Conservation (phyloP, 2,888 invertebrate species). For the Lingula anatina region DNA sequence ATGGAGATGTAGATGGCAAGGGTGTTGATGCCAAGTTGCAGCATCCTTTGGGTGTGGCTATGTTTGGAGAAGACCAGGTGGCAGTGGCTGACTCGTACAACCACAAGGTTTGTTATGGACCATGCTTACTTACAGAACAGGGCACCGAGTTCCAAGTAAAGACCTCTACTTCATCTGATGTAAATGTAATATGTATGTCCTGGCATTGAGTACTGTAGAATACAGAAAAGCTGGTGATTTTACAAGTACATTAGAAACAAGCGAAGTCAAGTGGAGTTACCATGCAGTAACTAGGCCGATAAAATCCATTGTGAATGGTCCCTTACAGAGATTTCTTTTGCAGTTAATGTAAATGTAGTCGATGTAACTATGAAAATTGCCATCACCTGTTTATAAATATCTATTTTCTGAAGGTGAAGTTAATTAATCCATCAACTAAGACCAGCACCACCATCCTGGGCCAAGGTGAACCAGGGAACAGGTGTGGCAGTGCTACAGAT, state of each 20-base stretch:
- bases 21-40: slow-evolving; percentile 72
- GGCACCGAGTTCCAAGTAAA: background rate
- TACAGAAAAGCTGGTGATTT: too few relatives aligned
- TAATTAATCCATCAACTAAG: slow-evolving; percentile 62
- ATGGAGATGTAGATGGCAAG: slow-evolving; percentile 78
- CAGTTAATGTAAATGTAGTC: too few relatives aligned
- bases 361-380: too few relatives aligned
- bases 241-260: too few relatives aligned
- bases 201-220: too few relatives aligned
- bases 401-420: slow-evolving; percentile 53
- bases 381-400: too few relatives aligned
- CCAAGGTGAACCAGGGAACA: slow-evolving; percentile 34
- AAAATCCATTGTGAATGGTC: too few relatives aligned
- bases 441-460: slow-evolving; percentile 62
- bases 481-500: slow-evolving; percentile 8
- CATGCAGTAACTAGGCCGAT: too few relatives aligned
- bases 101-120: slow-evolving; percentile 65
- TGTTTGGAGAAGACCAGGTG: slow-evolving; percentile 57
- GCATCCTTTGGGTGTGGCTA: slow-evolving; percentile 78
- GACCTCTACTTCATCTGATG: background rate
- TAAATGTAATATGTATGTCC: too few relatives aligned
- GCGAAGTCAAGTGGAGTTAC: too few relatives aligned
- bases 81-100: slow-evolving; percentile 84
- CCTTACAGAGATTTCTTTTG: too few relatives aligned
- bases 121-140: too few relatives aligned